Conservation (phyloP, 2,888 invertebrate species). For the Craniophora ligustri region DNA sequence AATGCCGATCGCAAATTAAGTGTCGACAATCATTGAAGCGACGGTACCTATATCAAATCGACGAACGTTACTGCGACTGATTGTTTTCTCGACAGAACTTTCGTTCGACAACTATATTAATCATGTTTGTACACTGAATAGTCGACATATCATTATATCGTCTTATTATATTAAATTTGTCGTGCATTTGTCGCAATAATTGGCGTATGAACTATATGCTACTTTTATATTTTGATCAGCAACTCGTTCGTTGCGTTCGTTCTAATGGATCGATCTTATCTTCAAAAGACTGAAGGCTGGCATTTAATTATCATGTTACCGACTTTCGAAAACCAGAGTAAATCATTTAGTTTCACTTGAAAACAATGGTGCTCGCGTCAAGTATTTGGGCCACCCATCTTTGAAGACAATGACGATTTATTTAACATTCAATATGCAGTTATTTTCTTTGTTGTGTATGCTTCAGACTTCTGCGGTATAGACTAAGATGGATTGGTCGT, state of each 20-base stretch:
- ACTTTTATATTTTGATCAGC: too few species aligned
- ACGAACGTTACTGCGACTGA: too few species aligned
- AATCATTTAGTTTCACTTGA: constrained; percentile 50
- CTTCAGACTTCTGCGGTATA: background rate
- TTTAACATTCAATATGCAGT: constrained; percentile 8
- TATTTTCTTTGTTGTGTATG: constrained; percentile 22
- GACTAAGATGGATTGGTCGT: constrained; percentile 7
- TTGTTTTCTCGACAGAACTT: too few species aligned
- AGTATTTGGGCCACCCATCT: constrained; percentile 49
- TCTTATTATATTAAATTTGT: too few species aligned
- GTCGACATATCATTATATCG: too few species aligned
- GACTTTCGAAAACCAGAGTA: constrained; percentile 50
- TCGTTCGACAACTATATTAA: too few species aligned
- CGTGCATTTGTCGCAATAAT: too few species aligned
- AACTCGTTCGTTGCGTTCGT: background rate
- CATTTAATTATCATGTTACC: constrained; percentile 41
- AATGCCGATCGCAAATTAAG: too few species aligned
- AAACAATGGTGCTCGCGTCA: constrained; percentile 43
- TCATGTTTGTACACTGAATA: too few species aligned
- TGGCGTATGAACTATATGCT: too few species aligned
- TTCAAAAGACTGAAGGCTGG: constrained; percentile 30
- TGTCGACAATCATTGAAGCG: too few species aligned
- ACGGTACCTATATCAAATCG: too few species aligned
- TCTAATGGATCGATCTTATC: constrained; percentile 14
- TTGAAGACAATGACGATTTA: constrained; percentile 37